phyloP scores from a whole-genome alignment of 2,797 vertebrate species.

The Hippoglossus hippoglossus region DNA sequence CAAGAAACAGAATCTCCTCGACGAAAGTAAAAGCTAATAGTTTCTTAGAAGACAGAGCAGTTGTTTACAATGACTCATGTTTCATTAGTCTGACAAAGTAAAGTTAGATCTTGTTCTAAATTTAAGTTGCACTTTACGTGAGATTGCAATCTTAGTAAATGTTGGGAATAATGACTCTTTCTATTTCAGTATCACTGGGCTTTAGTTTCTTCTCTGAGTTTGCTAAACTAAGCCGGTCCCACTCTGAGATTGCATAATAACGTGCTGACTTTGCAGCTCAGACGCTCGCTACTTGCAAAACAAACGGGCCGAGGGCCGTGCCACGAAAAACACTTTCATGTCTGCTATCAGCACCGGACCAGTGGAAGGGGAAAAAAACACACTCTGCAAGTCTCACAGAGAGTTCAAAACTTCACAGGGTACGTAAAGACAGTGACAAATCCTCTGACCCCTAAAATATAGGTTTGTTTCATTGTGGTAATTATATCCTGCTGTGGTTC shows the following conservation, averaged over 20 bases:
- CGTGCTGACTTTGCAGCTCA: conserved; percentile 52
- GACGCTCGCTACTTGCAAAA: conserved; percentile 29
- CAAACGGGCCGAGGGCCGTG: conserved; percentile 19
- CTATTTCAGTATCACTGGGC: conserved; percentile 33
- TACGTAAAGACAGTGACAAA: conserved; percentile 56
- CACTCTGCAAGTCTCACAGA: not conserved
- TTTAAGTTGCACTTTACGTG: not conserved
- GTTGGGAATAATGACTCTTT: conserved; percentile 26
- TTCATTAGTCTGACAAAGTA: not conserved
- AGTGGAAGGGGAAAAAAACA: not conserved
- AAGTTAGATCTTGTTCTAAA: not conserved
- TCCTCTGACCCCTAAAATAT: conserved; percentile 61
- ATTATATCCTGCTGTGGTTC: conserved; percentile 61
- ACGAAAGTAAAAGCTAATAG: no score
- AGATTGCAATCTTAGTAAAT: conserved; percentile 6
- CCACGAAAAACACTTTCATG: not conserved
- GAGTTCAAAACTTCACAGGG: conserved; percentile 32
- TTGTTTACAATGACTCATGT: not conserved
- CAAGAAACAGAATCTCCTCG: no score
- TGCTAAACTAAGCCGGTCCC: conserved; percentile 35
- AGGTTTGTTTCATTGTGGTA: conserved; percentile 57
- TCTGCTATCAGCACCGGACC: not conserved
- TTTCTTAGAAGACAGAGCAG: no score
- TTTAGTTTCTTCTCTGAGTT: conserved; percentile 39
- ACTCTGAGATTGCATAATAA: conserved; percentile 63